phyloP scores from a whole-genome alignment of 2,888 invertebrate species.

The Icerya purchasi region DNA sequence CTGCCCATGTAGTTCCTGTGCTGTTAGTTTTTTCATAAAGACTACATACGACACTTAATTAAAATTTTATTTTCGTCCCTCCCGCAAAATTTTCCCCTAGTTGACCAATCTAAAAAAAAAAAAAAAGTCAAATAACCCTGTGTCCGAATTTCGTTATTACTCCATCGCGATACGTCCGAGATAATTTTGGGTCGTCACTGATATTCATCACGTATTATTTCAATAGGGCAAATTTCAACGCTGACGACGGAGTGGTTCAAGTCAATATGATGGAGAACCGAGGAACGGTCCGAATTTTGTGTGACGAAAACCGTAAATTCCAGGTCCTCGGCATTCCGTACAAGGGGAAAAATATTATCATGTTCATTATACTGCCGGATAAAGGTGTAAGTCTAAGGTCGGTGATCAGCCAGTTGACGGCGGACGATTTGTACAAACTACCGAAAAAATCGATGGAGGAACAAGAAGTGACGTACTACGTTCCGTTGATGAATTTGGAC shows the following conservation, averaged over 20 bases:
- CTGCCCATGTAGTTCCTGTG: no score
- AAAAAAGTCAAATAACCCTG: no score
- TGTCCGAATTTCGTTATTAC: not conserved
- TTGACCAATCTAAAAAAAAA: no score
- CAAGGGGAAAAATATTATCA: slow-evolving; percentile 25
- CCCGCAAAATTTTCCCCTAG: no score
- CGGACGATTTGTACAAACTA: slow-evolving; percentile 24
- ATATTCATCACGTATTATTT: not conserved
- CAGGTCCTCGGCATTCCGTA: slow-evolving; percentile 26
- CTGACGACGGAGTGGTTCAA: slow-evolving; percentile 21
- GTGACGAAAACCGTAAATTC: slow-evolving; percentile 30
- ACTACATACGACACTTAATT: no score
- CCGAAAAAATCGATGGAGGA: slow-evolving; percentile 16
- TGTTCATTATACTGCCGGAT: slow-evolving; percentile 29
- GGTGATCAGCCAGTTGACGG: slow-evolving; percentile 28
- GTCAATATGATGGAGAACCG: slow-evolving; percentile 46
- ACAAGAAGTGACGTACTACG: slow-evolving; percentile 15
- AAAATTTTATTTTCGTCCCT: no score
- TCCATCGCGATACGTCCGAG: not conserved
- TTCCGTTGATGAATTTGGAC: slow-evolving; percentile 51
- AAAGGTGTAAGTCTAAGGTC: slow-evolving; percentile 23
- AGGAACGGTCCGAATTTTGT: slow-evolving; percentile 35
- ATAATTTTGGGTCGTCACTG: no score
- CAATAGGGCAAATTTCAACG: slow-evolving; percentile 14
- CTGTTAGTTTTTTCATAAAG: no score